phyloP scores from a whole-genome alignment of 2,888 invertebrate species.

The Leuctra nigra region DNA sequence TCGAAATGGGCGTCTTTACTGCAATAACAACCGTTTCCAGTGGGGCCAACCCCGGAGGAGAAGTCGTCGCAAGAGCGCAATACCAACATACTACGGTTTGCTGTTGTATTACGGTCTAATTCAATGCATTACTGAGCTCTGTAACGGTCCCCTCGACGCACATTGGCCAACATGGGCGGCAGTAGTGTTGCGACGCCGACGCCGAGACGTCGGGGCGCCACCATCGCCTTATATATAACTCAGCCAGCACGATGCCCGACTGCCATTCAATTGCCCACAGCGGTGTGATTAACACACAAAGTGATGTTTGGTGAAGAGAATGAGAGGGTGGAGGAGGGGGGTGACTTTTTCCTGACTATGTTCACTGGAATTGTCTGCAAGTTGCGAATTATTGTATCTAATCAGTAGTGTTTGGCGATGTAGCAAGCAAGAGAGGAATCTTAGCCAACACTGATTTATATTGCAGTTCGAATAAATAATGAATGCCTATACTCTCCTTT shows the following conservation, averaged over 20 bases:
- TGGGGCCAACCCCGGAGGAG: background rate
- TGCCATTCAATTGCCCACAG: constrained; percentile 27
- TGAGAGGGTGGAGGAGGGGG: background rate
- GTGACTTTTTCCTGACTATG: background rate
- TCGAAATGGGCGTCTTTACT: constrained; percentile 10
- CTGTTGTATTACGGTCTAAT: constrained; percentile 50
- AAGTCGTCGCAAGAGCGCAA: constrained; percentile 21
- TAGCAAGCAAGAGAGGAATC: too few species aligned
- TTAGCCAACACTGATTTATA: too few species aligned
- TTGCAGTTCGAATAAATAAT: too few species aligned
- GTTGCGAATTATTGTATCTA: too few species aligned
- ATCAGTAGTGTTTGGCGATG: too few species aligned
- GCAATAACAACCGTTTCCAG: constrained; percentile 16
- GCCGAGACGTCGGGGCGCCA: constrained; percentile 25
- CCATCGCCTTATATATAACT: constrained; percentile 19
- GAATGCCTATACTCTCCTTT: too few species aligned
- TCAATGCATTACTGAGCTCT: constrained; percentile 51
- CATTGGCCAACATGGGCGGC: constrained; percentile 40
- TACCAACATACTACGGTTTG: constrained; percentile 26
- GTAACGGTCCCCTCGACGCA: constrained; percentile 43
- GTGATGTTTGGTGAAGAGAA: constrained; percentile 24
- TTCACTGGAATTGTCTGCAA: too few species aligned
- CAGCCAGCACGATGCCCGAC: constrained; percentile 15
- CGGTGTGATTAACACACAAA: constrained; percentile 28
- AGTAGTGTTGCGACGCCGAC: constrained; percentile 23